A percentile compares a stretch with the other conserved stretches of the same genome.
phyloP scores from a whole-genome alignment of 2,113 vertebrate genomes.

The Chrysemys picta region DNA sequence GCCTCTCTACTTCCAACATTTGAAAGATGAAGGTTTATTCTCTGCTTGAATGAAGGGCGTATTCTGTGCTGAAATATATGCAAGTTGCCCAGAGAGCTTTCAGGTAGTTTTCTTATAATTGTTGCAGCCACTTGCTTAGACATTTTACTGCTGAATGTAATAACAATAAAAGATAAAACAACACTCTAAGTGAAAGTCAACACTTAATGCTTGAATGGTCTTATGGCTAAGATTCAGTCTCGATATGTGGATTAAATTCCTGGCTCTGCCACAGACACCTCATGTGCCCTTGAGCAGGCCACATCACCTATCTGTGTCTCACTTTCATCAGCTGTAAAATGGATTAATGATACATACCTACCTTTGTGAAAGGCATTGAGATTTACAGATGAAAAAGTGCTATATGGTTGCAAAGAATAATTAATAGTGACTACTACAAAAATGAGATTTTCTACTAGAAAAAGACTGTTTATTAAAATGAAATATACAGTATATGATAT shows the following conservation, averaged over 20 bases:
- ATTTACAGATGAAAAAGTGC: rapidly evolving
- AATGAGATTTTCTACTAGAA: neutral
- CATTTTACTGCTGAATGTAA: neutral
- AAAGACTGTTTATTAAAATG: neutral
- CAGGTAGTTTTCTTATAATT: neutral
- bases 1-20: constrained; percentile 22
- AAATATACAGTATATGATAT: neutral
- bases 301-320: neutral
- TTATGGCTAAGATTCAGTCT: rapidly evolving
- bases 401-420: neutral
- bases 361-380: neutral
- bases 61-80: constrained; percentile 28
- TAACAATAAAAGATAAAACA: neutral
- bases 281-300: neutral
- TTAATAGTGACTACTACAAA: neutral
- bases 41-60: constrained; percentile 43
- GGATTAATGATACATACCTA: neutral
- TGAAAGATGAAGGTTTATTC: constrained; percentile 45
- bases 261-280: neutral
- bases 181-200: neutral
- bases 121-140: constrained; percentile 7
- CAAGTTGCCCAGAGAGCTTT: neutral
- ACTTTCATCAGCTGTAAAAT: neutral
- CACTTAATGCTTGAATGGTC: rapidly evolving
- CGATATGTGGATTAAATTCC: rapidly evolving